Conservation (phyloP, 2,113 vertebrate species). For the Anseranas semipalmata region DNA sequence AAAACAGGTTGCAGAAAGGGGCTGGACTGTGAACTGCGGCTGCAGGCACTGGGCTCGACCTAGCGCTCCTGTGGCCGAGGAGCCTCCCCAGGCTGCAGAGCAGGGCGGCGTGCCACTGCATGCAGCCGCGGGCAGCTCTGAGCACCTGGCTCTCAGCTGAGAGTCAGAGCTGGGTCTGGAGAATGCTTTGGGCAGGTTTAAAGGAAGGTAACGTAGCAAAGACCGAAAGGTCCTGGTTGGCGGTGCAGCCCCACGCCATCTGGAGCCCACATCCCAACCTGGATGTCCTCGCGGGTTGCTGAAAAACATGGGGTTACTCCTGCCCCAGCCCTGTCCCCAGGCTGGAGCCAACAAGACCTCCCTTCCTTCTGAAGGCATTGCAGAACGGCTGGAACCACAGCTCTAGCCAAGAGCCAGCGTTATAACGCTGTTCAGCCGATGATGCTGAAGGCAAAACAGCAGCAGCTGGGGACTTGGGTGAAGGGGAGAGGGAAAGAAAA, state of each 20-base stretch:
- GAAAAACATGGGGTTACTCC: background rate
- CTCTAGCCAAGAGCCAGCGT: background rate
- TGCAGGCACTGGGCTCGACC: background rate
- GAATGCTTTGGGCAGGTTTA: background rate
- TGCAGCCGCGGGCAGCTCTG: background rate
- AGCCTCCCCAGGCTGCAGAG: background rate
- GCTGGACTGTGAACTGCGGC: background rate
- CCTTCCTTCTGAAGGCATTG: background rate
- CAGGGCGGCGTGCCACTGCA: background rate
- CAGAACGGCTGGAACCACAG: background rate
- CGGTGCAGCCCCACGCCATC: fast-evolving
- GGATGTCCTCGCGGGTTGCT: background rate
- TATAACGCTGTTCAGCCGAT: background rate
- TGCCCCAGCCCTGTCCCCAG: background rate
- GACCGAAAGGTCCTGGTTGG: background rate
- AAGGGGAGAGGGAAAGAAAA: background rate
- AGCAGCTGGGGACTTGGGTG: background rate
- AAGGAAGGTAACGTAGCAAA: background rate
- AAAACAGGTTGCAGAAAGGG: background rate
- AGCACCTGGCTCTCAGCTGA: background rate
- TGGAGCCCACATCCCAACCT: background rate
- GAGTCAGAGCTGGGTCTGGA: background rate
- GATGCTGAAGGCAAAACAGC: background rate
- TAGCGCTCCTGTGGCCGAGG: fast-evolving
- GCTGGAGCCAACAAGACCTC: background rate